Base-by-base conservation (phyloP, 2,797 vertebrate species). In the Hoplostethus mediterraneus region DNA sequence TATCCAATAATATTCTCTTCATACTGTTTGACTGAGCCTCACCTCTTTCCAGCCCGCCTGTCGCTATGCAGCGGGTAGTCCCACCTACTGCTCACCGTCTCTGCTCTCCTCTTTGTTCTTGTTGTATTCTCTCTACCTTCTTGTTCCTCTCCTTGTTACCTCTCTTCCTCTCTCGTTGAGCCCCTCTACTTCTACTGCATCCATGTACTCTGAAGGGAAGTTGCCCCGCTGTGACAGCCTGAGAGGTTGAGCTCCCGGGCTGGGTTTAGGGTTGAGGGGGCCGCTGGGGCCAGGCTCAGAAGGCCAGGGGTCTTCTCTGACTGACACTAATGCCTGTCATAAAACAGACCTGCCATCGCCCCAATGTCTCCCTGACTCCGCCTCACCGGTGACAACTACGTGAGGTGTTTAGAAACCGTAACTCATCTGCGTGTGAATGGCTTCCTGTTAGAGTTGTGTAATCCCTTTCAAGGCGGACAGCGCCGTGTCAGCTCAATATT, bases 1-100 rank as follows among this genome's bases (percentile, higher is more conserved):
- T 68, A 86, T 87, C 75, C 73, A 60, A 69, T 84, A 69, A 75
- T 71, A 51, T 57, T 73, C 14, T 64, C 11, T 36, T 28, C 3
- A 28, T 28, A 28, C 28, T 28, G 2, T 28, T 28, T 63, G 57
- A 76, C 21, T 25, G 64, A 71, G 63, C 77, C 67, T 83, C 67
- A 49, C 63, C 61, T 87, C 49, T 80, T 33, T 44, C 42, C 21
- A 55, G 66, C 73, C 57, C 69, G 83, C 77, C 49, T 56, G 59
- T 78, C 16, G 17, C 28, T 42, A 31, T 13, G 2, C 44, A 47
- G 44, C 12, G 5, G 12, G 12, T 0, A 48, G 6, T 48, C n/a
- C 45, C n/a, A 8, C 6, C 45, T 16, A 48, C 45, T 48, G 45
- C 40, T 42, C 10, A 42, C 55, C 49, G 5, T 76, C 28, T 38